phyloP scores from a whole-genome alignment of 2,888 invertebrate species.

The Brachyptera risi region DNA sequence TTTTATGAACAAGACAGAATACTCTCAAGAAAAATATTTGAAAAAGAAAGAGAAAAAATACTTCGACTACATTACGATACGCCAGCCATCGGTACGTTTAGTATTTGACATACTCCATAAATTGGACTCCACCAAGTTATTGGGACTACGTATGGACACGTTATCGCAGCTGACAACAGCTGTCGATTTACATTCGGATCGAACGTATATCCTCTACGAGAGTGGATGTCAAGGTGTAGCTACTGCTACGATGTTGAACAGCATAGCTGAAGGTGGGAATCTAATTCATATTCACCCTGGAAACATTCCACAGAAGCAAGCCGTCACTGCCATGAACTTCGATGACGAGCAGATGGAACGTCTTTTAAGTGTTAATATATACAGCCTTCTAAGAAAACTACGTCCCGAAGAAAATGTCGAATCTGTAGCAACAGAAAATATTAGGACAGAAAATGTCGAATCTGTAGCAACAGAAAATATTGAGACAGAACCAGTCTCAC shows the following conservation, averaged over 20 bases:
- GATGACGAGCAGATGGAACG: slow-evolving; percentile 62
- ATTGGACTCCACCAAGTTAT: slow-evolving; percentile 69
- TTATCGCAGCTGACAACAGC: slow-evolving; percentile 82
- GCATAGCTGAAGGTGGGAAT: slow-evolving; percentile 62
- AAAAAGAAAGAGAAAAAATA: slow-evolving; percentile 95
- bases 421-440: not conserved
- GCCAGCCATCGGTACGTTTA: slow-evolving; percentile 75
- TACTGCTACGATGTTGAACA: slow-evolving; percentile 76
- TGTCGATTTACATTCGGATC: slow-evolving; percentile 73
- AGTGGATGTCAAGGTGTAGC: slow-evolving; percentile 83
- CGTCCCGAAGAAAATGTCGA: slow-evolving; percentile 50
- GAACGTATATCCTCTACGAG: slow-evolving; percentile 74
- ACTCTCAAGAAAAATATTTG: slow-evolving; percentile 89
- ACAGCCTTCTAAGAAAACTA: slow-evolving; percentile 65
- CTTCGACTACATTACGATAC: slow-evolving; percentile 73
- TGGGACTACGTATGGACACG: slow-evolving; percentile 79
- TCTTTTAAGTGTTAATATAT: slow-evolving; percentile 71
- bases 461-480: not conserved
- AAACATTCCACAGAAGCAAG: slow-evolving; percentile 73
- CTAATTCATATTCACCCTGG: slow-evolving; percentile 76
- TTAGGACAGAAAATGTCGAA: not conserved
- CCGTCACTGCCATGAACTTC: slow-evolving; percentile 76
- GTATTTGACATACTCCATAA: slow-evolving; percentile 80
- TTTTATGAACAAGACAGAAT: slow-evolving; percentile 86
- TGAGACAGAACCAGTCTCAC: not conserved